These are phyloP conservation scores for Mantis religiosa DNA, from an alignment of 2,888 invertebrate genomes.

Conservation along the genomic window DNA sequence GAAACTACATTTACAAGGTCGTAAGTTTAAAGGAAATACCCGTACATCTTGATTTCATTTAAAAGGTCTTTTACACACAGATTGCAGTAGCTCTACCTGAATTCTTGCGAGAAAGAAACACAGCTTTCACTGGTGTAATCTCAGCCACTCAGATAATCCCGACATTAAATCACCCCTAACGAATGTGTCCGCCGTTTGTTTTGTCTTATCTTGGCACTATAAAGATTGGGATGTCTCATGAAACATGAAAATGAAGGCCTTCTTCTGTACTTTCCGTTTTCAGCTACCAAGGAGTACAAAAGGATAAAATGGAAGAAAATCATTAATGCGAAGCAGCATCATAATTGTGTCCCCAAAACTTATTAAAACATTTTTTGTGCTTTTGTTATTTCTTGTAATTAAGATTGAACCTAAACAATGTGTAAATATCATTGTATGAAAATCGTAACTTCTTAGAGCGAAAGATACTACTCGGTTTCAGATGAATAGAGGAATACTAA, in stretches of 20 bases:
- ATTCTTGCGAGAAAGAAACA: neutral
- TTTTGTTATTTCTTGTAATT: too few relatives aligned
- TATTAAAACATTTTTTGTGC: too few relatives aligned
- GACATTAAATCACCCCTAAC: neutral
- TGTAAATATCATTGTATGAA: too few relatives aligned
- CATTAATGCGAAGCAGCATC: neutral
- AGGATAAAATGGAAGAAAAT: too few relatives aligned
- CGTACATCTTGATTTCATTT: too few relatives aligned
- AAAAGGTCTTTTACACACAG: neutral
- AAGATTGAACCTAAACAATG: too few relatives aligned
- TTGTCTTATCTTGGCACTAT: neutral
- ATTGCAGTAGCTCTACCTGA: neutral
- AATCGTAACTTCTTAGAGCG: too few relatives aligned
- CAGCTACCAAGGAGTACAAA: neutral
- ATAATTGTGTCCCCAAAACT: too few relatives aligned
- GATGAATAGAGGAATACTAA: too few relatives aligned
- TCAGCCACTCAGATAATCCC: neutral
- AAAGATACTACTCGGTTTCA: too few relatives aligned
- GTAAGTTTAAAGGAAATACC: too few relatives aligned
- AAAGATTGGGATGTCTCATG: neutral
- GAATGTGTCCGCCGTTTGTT: neutral
- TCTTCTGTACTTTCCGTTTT: neutral
- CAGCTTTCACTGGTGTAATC: neutral
- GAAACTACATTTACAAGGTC: too few relatives aligned
- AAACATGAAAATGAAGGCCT: neutral